Conservation (phyloP, 2,797 vertebrate genomes). For the Sus cebifrons region DNA sequence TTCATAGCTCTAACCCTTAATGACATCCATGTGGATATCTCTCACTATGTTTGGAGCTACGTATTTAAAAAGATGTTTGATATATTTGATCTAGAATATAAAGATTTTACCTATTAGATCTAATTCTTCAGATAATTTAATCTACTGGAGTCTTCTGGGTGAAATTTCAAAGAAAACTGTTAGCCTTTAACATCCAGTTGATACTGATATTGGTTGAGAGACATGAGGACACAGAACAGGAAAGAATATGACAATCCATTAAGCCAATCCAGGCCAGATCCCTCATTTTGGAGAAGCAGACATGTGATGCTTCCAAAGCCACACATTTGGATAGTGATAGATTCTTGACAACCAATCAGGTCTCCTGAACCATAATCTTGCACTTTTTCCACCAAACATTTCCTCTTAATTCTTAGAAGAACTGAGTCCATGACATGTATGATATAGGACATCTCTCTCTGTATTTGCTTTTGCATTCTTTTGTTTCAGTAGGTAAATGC, state of each 20-base stretch:
- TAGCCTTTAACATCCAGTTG: not conserved
- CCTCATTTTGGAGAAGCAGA: not conserved
- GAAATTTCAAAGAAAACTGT: not conserved
- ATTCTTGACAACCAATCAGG: not conserved
- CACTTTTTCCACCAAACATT: not conserved
- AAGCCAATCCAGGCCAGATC: not conserved
- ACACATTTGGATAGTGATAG: not conserved
- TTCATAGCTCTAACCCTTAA: not conserved
- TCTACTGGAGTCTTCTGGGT: not conserved
- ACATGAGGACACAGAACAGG: not conserved
- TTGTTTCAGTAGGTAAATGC: not conserved
- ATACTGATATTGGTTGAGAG: not conserved
- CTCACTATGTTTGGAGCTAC: not conserved
- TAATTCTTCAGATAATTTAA: not conserved
- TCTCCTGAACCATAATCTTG: not conserved
- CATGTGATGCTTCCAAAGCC: not conserved
- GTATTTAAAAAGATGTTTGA: not conserved
- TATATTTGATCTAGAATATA: not conserved
- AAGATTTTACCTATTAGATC: not conserved
- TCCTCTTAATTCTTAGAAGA: not conserved
- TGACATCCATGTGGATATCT: not conserved
- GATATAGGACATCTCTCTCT: not conserved
- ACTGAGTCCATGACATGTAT: rapidly evolving
- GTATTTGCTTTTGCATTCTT: not conserved
- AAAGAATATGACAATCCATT: not conserved